Conservation (phyloP, 2,888 invertebrate genomes). For the Cephus nigrinus region DNA sequence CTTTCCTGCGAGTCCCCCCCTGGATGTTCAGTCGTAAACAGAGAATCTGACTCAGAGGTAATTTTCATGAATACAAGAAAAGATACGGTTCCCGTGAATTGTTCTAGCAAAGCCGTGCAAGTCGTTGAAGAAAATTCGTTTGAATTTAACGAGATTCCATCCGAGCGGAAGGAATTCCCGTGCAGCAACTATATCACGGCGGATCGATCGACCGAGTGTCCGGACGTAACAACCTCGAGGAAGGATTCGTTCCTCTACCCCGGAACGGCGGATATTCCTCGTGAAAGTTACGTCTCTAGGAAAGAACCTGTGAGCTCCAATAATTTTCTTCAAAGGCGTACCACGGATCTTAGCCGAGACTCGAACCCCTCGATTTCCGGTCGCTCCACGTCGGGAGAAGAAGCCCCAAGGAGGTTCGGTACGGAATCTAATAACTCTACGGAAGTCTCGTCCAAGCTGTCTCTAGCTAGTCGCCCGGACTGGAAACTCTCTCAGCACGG, state of each 20-base stretch:
- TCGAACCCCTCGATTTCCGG: not conserved
- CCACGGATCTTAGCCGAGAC: not conserved
- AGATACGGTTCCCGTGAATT: not conserved
- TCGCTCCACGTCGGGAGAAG: not conserved
- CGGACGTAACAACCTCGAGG: not conserved
- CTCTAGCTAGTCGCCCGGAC: not conserved
- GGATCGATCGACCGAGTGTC: not conserved
- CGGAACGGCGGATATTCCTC: not conserved
- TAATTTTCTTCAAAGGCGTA: not conserved
- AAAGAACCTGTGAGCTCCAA: not conserved
- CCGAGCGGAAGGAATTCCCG: not conserved
- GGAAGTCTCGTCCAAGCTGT: not conserved
- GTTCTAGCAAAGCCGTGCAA: not conserved
- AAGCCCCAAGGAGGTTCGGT: not conserved
- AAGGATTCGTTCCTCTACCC: not conserved
- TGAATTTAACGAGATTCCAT: not conserved
- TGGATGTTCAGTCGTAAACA: not conserved
- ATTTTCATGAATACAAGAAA: not conserved
- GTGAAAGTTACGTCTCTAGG: not conserved
- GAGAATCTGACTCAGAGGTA: not conserved
- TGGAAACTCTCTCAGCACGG: not conserved
- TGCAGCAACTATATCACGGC: not conserved
- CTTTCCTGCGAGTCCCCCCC: not conserved
- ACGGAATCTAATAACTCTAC: not conserved
- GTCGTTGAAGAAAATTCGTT: not conserved